Base-by-base conservation (phyloP, 2,113 vertebrate genomes). In the Myocastor coypus region DNA sequence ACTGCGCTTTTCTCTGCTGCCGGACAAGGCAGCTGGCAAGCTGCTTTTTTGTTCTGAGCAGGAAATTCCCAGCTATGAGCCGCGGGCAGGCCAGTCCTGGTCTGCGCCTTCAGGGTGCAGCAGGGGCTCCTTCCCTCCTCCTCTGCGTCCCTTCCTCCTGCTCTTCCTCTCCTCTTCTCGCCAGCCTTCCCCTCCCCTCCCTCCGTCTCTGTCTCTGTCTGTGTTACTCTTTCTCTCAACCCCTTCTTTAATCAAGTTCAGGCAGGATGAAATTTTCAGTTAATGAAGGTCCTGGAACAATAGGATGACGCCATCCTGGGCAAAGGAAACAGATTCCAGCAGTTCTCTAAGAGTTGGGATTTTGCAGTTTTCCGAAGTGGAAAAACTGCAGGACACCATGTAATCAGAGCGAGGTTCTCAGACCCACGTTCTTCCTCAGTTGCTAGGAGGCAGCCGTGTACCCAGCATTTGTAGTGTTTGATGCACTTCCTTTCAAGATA, bases 241-340 rank as follows among this genome's bases (percentile, higher is more conserved):
- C 57, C 12, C 68, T 32, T 40, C 28, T 66, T 89, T 57, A 40
- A 83, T 42, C 55, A 95, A 59, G 26, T 88, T 90, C 68, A 92
- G 66, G 34, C 90, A 88, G 50, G 32, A 64, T 69, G 80, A 90
- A 68, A 91, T 91, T 93, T 95, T 71, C 66, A 87, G 66, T 92
- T 90, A 92, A 96, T 55, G 64, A 78, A 94, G 17, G 69, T 93
- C 89, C 83, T 93, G 55, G 59, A 61, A 80, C 61, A 91, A 77
- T 16, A 80, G 40, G 30, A 32, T 68, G 80, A 82, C 16, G 55
- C 30, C 77, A 26, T 75, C 28, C 13, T 9, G 42, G 30, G 42
- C 34, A 55, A 73, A 87, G 83, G 73, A 75, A 93, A 89, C 42
- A 93, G 42, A 84, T 68, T 26, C 63, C 40, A 85, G 81, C 16